phyloP scores from a whole-genome alignment of 2,888 invertebrate genomes.

The Cephus nigrinus region DNA sequence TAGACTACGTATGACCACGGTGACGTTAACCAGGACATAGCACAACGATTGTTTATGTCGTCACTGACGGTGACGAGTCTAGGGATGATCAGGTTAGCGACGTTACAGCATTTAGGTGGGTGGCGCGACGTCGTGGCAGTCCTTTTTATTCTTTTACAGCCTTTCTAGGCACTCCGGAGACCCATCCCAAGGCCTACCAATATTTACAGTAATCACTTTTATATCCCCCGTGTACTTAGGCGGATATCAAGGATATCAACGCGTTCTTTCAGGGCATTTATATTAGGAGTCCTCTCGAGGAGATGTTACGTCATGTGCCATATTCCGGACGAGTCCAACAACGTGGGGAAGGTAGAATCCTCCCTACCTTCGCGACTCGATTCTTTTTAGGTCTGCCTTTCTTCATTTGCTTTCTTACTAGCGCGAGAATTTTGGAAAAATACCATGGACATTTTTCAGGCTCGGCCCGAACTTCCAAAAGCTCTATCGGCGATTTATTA shows the following conservation, averaged over 20 bases:
- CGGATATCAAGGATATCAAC: neutral
- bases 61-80: neutral
- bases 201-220: neutral
- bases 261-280: neutral
- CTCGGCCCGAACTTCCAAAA: conserved; percentile 51
- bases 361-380: conserved; percentile 14
- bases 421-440: conserved; percentile 25
- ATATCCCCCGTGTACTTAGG: neutral
- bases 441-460: conserved; percentile 40
- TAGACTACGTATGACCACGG: neutral
- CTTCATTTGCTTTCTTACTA: conserved; percentile 29
- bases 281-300: neutral
- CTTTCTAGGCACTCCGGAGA: conserved; percentile 62
- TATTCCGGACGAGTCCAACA: neutral
- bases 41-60: neutral
- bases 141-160: conserved; percentile 58
- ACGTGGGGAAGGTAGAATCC: conserved; percentile 1
- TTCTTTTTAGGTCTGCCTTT: conserved; percentile 47
- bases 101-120: conserved; percentile 62
- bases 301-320: neutral
- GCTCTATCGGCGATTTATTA: conserved; percentile 42
- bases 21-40: neutral
- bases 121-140: conserved; percentile 45
- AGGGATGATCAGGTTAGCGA: conserved; percentile 36
- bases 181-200: conserved; percentile 31